These are phyloP conservation scores for Cheilosia impressa DNA, from an alignment of 2,888 invertebrate species.

Conservation along the genomic window DNA sequence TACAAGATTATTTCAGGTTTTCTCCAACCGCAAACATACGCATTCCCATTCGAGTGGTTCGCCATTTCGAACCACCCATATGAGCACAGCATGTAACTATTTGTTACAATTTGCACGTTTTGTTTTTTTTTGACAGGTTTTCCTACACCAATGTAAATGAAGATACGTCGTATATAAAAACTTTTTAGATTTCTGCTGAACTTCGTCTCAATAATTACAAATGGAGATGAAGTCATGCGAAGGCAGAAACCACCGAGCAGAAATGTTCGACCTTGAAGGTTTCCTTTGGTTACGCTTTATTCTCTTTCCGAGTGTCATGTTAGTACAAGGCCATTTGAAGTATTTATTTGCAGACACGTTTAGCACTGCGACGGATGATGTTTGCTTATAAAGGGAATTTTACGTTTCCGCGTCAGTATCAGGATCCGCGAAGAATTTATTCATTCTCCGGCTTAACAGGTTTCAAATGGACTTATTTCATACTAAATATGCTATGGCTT, in stretches of 20 bases:
- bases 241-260: slow-evolving; percentile 9
- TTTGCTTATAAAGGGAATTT: neutral
- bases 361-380: neutral
- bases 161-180: neutral
- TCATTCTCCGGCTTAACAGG: too few species aligned
- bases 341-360: neutral
- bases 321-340: slow-evolving; percentile 14
- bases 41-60: neutral
- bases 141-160: neutral
- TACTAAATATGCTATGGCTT: too few species aligned
- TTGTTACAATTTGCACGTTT: slow-evolving; percentile 27
- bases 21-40: slow-evolving; percentile 20
- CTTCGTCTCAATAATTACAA: slow-evolving; percentile 17
- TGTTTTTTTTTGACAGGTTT: slow-evolving; percentile 17
- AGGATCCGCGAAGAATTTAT: too few species aligned
- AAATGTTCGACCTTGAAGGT: slow-evolving; percentile 29
- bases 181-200: slow-evolving; percentile 4
- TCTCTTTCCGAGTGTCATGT: slow-evolving; percentile 7
- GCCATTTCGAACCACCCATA: slow-evolving; percentile 10
- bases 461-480: too few species aligned
- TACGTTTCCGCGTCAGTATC: too few species aligned
- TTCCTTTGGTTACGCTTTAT: slow-evolving; percentile 20
- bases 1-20: slow-evolving; percentile 37
- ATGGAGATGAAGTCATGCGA: slow-evolving; percentile 8
- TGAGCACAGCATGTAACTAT: slow-evolving; percentile 21